phyloP scores from a whole-genome alignment of 2,113 vertebrate genomes.

The Solenodon paradoxus region DNA sequence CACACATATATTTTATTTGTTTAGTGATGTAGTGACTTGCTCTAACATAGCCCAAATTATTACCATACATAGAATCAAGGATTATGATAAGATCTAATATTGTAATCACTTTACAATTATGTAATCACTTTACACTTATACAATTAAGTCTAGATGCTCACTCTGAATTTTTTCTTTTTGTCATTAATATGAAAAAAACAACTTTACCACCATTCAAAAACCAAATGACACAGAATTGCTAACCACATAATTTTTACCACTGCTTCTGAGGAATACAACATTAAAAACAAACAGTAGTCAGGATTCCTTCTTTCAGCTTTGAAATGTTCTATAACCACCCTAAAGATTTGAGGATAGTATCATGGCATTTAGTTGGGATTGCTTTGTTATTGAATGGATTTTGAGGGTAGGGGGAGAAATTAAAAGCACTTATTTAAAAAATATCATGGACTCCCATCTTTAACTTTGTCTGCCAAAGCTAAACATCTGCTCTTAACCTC shows the following conservation, averaged over 20 bases:
- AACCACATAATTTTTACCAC: background rate
- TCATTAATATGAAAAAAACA: background rate
- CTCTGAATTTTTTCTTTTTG: background rate
- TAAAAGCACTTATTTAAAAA: background rate
- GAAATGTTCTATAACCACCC: background rate
- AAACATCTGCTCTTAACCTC: background rate
- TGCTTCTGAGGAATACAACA: background rate
- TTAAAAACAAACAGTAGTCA: background rate
- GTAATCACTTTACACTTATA: background rate
- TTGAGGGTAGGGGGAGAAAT: background rate
- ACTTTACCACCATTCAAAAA: background rate
- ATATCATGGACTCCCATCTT: background rate
- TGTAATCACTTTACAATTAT: background rate
- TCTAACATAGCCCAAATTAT: background rate
- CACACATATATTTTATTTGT: background rate
- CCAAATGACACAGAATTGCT: background rate
- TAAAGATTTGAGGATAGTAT: background rate
- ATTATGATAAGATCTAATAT: background rate
- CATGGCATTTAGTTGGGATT: background rate
- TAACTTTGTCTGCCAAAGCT: background rate
- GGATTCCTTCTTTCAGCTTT: slow-evolving; percentile 20
- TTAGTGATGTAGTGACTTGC: background rate
- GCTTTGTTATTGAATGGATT: background rate
- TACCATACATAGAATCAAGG: background rate
- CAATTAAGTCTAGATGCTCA: background rate